Evolutionary conservation across 2,113 vertebrate species (phyloP), one percentile per base, ranked within the genome.

Genomic region (Nannospalax galili): DNA sequence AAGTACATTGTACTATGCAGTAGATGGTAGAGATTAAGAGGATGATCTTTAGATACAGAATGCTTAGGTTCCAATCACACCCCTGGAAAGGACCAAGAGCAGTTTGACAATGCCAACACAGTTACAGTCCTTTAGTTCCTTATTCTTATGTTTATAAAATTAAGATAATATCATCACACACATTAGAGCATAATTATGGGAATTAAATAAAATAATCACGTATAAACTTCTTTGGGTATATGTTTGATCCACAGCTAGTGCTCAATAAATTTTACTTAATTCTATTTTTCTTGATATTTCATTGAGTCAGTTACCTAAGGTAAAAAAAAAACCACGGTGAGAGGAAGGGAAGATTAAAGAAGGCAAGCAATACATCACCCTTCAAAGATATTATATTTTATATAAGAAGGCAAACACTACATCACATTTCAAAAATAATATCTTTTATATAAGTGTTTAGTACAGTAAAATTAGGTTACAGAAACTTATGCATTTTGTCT

Each of bases 261-360:
- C 42, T 85, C 64, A 92, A 37, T 70, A 84, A 28, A 64, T 48
- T 56, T 62, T 85, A 77, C 24, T 37, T 91, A 86, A 8, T 75
- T 96, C 87, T 87, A 70, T 81, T n/a, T 94, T 32, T 62, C 62
- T 92, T 80, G 19, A 10, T 84, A 30, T 65, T 90, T 74, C 24
- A 32, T 37, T 75, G 52, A 22, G 5, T 82, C 15, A 84, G 70
- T 67, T 92, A 1, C 5, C 30, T 20, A 73, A 74, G 28, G 26
- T 79, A 16, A 56, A 88, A 94, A 95, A 78, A 56, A 88, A 94
- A 95, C 74, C 14, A 22, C 52, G 22, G 15, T 87, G n/a, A 22
- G 8, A 84, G 22, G 17, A 84, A 17, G 11, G 5, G 0, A 28
- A 42, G 52, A 73, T 22, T 28, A 87, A 64, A 80, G 24, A 93